A percentile compares a stretch with the other conserved stretches of the same genome.
Conservation (phyloP, 2,888 invertebrate species). For the Orthosia gracilis region DNA sequence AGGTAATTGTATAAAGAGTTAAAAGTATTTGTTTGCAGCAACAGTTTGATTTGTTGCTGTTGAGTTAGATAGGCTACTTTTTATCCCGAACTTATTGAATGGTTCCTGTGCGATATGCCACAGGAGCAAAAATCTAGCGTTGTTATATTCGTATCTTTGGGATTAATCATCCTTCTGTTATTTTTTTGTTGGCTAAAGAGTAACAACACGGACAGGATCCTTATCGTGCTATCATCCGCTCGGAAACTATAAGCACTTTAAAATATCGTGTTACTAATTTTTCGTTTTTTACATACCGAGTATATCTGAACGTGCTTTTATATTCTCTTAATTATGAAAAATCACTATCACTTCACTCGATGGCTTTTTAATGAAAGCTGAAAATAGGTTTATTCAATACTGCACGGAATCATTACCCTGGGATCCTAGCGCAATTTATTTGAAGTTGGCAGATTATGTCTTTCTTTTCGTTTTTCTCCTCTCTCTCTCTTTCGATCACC, state of each 20-base stretch:
- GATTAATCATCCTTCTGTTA: too few species aligned
- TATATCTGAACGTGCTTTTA: conserved; percentile 10
- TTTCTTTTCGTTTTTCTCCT: not conserved
- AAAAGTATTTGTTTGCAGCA: not conserved
- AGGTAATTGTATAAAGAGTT: not conserved
- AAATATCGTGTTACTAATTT: not conserved
- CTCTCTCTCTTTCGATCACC: too few species aligned
- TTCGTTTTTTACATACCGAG: not conserved
- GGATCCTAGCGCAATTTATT: not conserved
- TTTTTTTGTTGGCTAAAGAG: too few species aligned
- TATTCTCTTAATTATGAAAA: conserved; percentile 22
- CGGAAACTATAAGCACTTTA: not conserved
- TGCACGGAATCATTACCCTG: not conserved
- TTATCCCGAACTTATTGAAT: not conserved
- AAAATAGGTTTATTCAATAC: conserved; percentile 1
- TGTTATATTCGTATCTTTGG: not conserved
- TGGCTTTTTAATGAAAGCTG: conserved; percentile 11
- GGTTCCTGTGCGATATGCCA: not conserved
- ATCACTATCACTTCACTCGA: conserved; percentile 15
- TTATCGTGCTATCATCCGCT: not conserved
- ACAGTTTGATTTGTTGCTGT: too few species aligned
- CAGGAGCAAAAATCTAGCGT: not conserved
- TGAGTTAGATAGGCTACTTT: not conserved
- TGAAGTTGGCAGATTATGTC: not conserved
- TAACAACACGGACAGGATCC: not conserved